Percentiles rank a stretch among this genome's conserved stretches.
These are phyloP conservation scores for Lethrus apterus DNA, from an alignment of 1,140 invertebrate genomes.

Conservation along the genomic window DNA sequence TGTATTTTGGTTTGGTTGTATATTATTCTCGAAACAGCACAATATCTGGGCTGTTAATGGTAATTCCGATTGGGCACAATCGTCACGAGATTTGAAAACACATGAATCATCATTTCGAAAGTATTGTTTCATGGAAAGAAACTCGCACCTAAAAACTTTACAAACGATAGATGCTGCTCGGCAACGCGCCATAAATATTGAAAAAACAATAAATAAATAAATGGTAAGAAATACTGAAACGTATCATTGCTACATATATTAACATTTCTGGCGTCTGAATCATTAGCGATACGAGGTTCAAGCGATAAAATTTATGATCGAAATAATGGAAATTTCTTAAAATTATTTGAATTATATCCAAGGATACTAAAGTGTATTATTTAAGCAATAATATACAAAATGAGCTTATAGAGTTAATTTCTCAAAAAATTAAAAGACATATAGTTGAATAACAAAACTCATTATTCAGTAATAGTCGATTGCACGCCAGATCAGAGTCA, in stretches of 20 bases:
- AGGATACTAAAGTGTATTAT: conserved; percentile 16
- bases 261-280: conserved; percentile 1
- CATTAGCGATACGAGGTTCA: conserved; percentile 13
- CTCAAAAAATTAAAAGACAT: conserved; percentile 10
- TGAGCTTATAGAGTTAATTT: conserved; percentile 11
- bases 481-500: conserved; percentile 13
- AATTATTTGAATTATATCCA: conserved; percentile 16
- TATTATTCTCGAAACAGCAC: too few species aligned
- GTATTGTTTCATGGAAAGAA: conserved; percentile 1
- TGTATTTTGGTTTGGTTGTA: too few species aligned
- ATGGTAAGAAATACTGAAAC: conserved; percentile 9
- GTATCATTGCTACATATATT: conserved; percentile 8
- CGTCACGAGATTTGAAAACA: not conserved
- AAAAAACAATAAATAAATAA: conserved; percentile 10
- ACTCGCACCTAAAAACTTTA: conserved; percentile 5
- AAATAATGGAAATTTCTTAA: conserved; percentile 22
- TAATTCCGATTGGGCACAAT: not conserved
- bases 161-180: conserved; percentile 15
- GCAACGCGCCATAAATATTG: conserved; percentile 8
- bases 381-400: conserved; percentile 16
- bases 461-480: conserved; percentile 14
- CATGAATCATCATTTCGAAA: conserved; percentile 1
- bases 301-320: conserved; percentile 13
- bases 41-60: too few species aligned
- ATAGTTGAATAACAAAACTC: conserved; percentile 15